These are phyloP conservation scores for Bostrychus sinensis DNA, from an alignment of 2,113 vertebrate genomes.

Conservation along the genomic window DNA sequence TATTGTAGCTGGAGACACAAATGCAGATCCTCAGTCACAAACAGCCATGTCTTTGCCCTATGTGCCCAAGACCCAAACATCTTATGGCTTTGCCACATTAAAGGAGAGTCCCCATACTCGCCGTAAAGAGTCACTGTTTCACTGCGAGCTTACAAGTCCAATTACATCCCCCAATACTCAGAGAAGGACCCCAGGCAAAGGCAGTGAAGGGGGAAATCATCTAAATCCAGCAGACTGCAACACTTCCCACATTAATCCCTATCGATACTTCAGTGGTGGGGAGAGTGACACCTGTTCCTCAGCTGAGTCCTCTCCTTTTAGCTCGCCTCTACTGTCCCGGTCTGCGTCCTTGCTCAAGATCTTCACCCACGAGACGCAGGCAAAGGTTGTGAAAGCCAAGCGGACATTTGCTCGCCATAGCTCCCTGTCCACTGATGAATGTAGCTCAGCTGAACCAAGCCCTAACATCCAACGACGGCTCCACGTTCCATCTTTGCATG, in stretches of 20 bases:
- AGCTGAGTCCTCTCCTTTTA: conserved; percentile 92
- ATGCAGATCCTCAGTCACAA: conserved; percentile 88
- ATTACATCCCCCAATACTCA: conserved; percentile 86
- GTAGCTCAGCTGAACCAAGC: conserved; percentile 91
- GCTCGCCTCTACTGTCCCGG: conserved; percentile 91
- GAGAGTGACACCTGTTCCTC: conserved; percentile 98
- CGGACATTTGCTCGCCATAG: conserved; percentile 90
- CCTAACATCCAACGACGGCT: conserved; percentile 86
- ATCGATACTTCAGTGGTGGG: conserved; percentile 91
- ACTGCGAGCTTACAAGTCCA: conserved; percentile 90
- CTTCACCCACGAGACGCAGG: conserved; percentile 93
- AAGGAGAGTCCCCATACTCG: conserved; percentile 96
- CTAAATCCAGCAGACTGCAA: conserved; percentile 81
- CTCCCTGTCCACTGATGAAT: conserved; percentile 93
- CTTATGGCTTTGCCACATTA: conserved; percentile 92
- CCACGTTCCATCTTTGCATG: conserved; percentile 73
- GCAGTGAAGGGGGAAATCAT: conserved; percentile 64
- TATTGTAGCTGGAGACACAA: conserved; percentile 81
- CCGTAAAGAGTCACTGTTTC: conserved; percentile 94
- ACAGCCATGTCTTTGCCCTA: conserved; percentile 92
- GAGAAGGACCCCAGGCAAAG: conserved; percentile 76
- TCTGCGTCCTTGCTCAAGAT: conserved; percentile 93
- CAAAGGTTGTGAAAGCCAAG: conserved; percentile 92
- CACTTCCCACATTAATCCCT: conserved; percentile 86
- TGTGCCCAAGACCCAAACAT: conserved; percentile 93